phyloP scores from a whole-genome alignment of 2,888 invertebrate species.

The Eristalinus sepulchralis region DNA sequence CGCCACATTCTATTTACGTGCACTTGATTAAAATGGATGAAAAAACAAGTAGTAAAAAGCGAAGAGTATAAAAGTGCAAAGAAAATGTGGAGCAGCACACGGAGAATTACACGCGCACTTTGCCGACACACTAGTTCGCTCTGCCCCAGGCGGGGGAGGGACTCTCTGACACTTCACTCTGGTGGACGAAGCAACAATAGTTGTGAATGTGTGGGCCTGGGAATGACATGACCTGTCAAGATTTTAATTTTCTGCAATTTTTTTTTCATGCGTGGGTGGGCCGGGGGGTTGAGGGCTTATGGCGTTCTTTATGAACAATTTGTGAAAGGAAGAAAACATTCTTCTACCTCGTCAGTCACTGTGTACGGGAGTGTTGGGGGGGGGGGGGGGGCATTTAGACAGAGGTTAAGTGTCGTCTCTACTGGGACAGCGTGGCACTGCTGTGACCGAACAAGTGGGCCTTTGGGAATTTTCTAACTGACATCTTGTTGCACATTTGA shows the following conservation, averaged over 20 bases:
- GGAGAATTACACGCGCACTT: constrained; percentile 58
- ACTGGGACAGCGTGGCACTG: background rate
- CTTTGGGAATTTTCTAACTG: constrained; percentile 4
- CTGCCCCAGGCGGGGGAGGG: background rate
- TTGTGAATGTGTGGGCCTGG: background rate
- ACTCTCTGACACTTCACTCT: background rate
- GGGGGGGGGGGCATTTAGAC: background rate
- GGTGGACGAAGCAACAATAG: background rate
- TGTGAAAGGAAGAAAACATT: constrained; percentile 38
- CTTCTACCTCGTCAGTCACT: constrained; percentile 14
- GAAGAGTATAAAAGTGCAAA: background rate
- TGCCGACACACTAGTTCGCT: constrained; percentile 6
- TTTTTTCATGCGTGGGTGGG: background rate
- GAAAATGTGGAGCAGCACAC: constrained; percentile 42
- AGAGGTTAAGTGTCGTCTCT: background rate
- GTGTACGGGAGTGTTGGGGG: too few species aligned
- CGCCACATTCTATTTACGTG: constrained; percentile 42
- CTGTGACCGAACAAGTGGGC: constrained; percentile 49
- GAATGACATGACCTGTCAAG: constrained; percentile 57
- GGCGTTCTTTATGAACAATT: constrained; percentile 56
- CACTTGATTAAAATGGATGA: constrained; percentile 61
- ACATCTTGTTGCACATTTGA: background rate
- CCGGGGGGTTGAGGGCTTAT: constrained; percentile 1
- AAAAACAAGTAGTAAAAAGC: background rate
- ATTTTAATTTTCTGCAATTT: constrained; percentile 52